phyloP scores from a whole-genome alignment of 2,888 invertebrate species.

The Heterodera filipjevi region DNA sequence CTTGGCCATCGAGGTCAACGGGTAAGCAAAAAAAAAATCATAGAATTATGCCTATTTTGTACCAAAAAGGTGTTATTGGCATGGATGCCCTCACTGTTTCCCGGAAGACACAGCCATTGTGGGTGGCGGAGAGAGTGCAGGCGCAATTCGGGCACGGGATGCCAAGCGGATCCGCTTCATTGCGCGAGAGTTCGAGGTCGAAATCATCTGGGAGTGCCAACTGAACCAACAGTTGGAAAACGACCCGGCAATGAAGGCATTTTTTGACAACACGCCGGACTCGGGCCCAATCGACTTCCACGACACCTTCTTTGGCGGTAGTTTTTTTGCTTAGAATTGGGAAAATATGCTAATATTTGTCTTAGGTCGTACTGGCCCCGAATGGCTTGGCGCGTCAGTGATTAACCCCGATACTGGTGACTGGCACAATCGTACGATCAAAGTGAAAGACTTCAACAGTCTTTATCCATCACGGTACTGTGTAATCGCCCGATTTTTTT shows the following conservation, averaged over 20 bases:
- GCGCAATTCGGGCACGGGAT: not conserved
- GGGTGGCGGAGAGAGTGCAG: not conserved
- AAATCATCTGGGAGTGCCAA: constrained; percentile 4
- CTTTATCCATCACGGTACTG: not conserved
- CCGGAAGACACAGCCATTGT: not conserved
- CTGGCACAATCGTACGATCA: not conserved
- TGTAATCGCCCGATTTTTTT: rapidly evolving
- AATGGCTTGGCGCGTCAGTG: not conserved
- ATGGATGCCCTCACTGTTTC: not conserved
- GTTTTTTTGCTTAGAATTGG: no score
- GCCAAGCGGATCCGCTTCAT: not conserved
- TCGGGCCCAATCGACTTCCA: not conserved
- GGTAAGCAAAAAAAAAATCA: not conserved
- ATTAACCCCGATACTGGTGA: not conserved
- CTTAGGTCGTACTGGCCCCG: not conserved
- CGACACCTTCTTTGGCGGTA: constrained; percentile 12
- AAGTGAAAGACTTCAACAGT: not conserved
- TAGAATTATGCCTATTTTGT: not conserved
- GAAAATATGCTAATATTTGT: no score
- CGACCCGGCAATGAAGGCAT: not conserved
- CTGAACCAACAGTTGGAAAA: not conserved
- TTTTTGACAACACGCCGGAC: not conserved
- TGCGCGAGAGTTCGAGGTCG: not conserved
- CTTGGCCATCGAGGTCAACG: constrained; percentile 8
- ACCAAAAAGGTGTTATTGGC: constrained; percentile 12